Percentiles rank a stretch among this genome's conserved stretches.
phyloP scores from a whole-genome alignment of 2,888 invertebrate genomes.

The Epirrhoe alternata region DNA sequence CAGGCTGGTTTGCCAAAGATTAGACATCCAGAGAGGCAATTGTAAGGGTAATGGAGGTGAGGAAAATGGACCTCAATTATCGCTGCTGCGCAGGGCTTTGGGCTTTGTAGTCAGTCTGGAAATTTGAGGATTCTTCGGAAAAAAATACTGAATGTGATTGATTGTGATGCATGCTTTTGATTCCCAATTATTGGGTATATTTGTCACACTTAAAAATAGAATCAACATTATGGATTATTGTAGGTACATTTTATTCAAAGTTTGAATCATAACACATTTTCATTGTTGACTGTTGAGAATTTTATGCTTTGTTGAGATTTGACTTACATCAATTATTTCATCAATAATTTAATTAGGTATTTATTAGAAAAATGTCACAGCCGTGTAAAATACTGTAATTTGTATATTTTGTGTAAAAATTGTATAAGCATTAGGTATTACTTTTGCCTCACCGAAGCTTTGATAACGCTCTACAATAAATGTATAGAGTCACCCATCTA shows the following conservation, averaged over 20 bases:
- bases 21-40: constrained; percentile 44
- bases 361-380: too few relatives aligned
- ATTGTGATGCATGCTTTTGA: neutral
- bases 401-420: too few relatives aligned
- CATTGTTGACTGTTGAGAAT: too few relatives aligned
- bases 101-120: neutral
- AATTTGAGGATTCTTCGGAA: neutral
- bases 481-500: constrained; percentile 49
- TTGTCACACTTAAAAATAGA: neutral
- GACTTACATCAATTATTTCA: too few relatives aligned
- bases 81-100: constrained; percentile 10
- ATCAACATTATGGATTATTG: too few relatives aligned
- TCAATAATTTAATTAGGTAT: too few relatives aligned
- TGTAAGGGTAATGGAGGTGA: neutral
- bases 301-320: too few relatives aligned
- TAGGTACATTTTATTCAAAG: too few relatives aligned
- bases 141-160: neutral
- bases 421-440: neutral
- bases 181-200: neutral
- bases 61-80: constrained; percentile 20
- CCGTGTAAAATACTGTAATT: neutral
- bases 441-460: constrained; percentile 31
- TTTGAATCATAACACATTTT: too few relatives aligned
- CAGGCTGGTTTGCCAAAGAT: constrained; percentile 71
- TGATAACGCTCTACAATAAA: constrained; percentile 5